A percentile compares a stretch with the other conserved stretches of the same genome.
Conservation (phyloP, 2,797 vertebrate genomes). For the Cryptoprocta ferox region DNA sequence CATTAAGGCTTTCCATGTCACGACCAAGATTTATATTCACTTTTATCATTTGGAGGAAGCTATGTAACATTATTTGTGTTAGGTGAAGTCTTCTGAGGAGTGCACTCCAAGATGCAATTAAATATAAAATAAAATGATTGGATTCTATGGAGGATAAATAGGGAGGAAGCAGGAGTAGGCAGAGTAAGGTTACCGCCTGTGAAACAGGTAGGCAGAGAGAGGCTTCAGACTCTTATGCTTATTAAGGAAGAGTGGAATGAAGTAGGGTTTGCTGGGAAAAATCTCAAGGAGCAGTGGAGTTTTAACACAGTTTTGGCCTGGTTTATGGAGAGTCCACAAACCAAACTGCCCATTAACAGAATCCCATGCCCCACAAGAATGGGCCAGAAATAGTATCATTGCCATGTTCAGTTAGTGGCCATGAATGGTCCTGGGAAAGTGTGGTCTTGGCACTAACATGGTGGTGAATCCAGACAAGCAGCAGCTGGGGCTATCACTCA, state of each 20-base stretch:
- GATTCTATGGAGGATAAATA: background rate
- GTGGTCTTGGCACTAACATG: background rate
- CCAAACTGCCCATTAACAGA: background rate
- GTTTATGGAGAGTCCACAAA: background rate
- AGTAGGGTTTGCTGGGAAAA: background rate
- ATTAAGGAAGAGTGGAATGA: background rate
- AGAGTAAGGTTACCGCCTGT: background rate
- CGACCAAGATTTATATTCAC: background rate
- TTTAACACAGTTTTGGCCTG: background rate
- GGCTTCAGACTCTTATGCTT: background rate
- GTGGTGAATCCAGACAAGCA: background rate
- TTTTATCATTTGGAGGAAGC: slow-evolving; percentile 1
- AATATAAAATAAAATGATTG: background rate
- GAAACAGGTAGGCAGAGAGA: background rate
- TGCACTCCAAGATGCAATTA: background rate
- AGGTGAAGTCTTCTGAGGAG: background rate
- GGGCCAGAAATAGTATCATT: background rate
- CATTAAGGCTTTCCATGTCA: background rate
- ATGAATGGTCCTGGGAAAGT: background rate
- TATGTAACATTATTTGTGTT: background rate
- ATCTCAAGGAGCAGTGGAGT: background rate
- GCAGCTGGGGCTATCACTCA: background rate
- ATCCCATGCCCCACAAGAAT: background rate
- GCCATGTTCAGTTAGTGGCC: background rate
- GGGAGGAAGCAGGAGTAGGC: background rate